Base-by-base conservation (phyloP, 1,140 invertebrate species). In the Danaus melanippus region DNA sequence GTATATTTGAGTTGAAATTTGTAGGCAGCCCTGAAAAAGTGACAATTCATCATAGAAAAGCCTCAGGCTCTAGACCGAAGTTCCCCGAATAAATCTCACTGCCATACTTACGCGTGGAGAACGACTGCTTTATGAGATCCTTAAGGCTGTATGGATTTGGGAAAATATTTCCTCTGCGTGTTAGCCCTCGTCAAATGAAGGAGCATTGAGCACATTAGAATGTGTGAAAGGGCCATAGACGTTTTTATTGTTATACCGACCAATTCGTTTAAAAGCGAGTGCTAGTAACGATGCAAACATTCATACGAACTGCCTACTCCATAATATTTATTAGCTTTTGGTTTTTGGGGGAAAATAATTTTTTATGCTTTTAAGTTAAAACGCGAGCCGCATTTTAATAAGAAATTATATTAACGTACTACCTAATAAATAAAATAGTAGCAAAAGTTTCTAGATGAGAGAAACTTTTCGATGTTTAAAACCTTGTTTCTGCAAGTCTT, bases 111-210 rank as follows among this genome's bases (percentile, higher is more conserved):
- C 72, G 83, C 73, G 85, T 76, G 74, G 84, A 84, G 82, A 81
- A 77, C 84, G 83, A 79, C 80, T 88, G 86, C 76, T 88, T 88
- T 88, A 88, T 87, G 87, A 69, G 85, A 86, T 87, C 83, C 85
- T 88, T 86, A 87, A 88, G 86, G 84, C 86, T 85, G 85, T 88
- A 88, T 87, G 87, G 86, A 87, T 88, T 88, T 87, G 79, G 78
- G 74, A 79, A 87, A 87, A 88, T 87, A 87, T 88, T 88, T 85
- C 84, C 81, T 74, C 72, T 74, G 69, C 79, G 78, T 83, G 81
- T 77, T 75, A 69, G 78, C 79, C 82, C 69, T 69, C 79, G 69
- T 79, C 79, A 84, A 84, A 84, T 84, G 81, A 84, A 84, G 79
- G 83, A 76, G 74, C 74, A 74, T 80, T 83, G 73, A 68, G 74